These are phyloP conservation scores for Cataglyphis altisquamis DNA, from an alignment of 2,888 invertebrate genomes.

Conservation along the genomic window DNA sequence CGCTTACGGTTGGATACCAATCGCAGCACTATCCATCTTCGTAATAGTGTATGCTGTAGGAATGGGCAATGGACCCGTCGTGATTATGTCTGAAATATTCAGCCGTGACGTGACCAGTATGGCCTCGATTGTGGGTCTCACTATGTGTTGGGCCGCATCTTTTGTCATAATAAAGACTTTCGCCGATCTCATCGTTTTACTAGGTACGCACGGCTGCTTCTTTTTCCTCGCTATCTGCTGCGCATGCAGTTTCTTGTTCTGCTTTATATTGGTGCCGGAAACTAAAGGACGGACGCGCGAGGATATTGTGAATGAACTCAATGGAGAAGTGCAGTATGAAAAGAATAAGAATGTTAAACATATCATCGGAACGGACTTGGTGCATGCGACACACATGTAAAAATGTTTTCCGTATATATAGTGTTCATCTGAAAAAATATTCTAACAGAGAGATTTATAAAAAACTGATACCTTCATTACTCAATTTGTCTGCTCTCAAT, in stretches of 20 bases:
- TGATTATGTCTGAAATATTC: slow-evolving; percentile 87
- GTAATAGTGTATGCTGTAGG: slow-evolving; percentile 87
- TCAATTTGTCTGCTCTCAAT: neutral
- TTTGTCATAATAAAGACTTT: slow-evolving; percentile 82
- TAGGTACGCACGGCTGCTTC: slow-evolving; percentile 82
- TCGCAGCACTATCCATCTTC: slow-evolving; percentile 87
- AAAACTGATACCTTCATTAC: neutral
- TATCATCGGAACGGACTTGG: neutral
- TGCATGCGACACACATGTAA: slow-evolving; percentile 18
- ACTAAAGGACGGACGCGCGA: slow-evolving; percentile 82
- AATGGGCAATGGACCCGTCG: slow-evolving; percentile 87
- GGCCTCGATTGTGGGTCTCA: slow-evolving; percentile 75
- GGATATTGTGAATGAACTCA: slow-evolving; percentile 80
- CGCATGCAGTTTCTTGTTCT: slow-evolving; percentile 74
- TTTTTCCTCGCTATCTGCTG: slow-evolving; percentile 79
- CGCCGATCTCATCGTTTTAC: slow-evolving; percentile 66
- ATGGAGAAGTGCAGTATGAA: slow-evolving; percentile 61
- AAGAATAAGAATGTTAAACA: neutral
- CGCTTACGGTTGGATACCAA: slow-evolving; percentile 87
- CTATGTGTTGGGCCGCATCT: slow-evolving; percentile 78
- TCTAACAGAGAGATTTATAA: neutral
- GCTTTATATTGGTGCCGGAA: slow-evolving; percentile 79
- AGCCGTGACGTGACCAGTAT: slow-evolving; percentile 77
- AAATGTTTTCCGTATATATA: neutral
- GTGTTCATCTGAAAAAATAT: neutral